These are phyloP conservation scores for Trogon melanurus DNA, from an alignment of 2,113 vertebrate species.

Conservation along the genomic window DNA sequence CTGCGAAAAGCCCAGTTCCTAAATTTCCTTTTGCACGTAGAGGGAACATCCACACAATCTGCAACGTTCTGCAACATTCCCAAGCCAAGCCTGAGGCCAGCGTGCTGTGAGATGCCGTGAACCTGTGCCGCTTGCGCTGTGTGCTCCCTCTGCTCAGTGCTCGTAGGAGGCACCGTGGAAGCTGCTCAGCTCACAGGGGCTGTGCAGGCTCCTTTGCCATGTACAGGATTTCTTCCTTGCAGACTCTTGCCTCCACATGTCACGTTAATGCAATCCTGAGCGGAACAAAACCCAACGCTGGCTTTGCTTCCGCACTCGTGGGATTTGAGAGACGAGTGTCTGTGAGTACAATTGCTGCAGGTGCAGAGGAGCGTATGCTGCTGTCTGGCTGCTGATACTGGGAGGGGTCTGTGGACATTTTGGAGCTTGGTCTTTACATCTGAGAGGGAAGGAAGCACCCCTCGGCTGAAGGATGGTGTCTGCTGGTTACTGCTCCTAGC, in stretches of 20 bases:
- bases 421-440: neutral
- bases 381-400: fast-evolving
- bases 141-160: neutral
- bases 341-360: fast-evolving
- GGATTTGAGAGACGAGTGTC: neutral
- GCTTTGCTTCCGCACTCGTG: neutral
- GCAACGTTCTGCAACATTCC: fast-evolving
- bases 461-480: neutral
- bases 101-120: neutral
- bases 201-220: neutral
- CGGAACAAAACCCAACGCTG: neutral
- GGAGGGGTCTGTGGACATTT: fast-evolving
- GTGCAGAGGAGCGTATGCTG: fast-evolving
- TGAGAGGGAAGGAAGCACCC: neutral
- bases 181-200: fast-evolving
- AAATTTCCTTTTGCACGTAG: neutral
- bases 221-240: neutral
- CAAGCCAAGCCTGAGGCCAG: neutral
- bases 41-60: neutral
- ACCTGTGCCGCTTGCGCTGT: fast-evolving
- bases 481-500: neutral
- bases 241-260: neutral
- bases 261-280: fast-evolving
- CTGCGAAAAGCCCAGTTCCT: neutral
- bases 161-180: neutral